Evolutionary conservation across 2,888 invertebrate genomes (phyloP).

Genomic region (Agrilus mali): DNA sequence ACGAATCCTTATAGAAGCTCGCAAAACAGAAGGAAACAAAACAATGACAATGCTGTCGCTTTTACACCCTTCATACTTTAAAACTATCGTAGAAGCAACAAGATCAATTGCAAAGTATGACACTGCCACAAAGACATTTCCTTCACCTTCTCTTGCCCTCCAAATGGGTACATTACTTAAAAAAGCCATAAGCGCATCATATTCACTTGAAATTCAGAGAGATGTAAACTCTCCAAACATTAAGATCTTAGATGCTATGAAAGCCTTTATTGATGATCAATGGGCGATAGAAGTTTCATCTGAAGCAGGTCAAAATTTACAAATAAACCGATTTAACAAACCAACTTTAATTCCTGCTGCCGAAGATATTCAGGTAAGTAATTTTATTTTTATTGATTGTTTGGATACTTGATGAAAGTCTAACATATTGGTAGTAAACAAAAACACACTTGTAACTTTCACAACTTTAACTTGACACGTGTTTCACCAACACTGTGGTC

Average conservation of each 20-base stretch:
- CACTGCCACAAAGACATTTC: slow-evolving; percentile 2
- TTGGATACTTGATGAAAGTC: too few species aligned
- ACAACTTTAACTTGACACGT: too few species aligned
- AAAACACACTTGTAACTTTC: too few species aligned
- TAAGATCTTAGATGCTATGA: slow-evolving; percentile 1
- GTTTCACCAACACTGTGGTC: too few species aligned
- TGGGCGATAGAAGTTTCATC: slow-evolving; percentile 7
- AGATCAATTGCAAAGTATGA: slow-evolving; percentile 9
- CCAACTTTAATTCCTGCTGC: slow-evolving; percentile 9
- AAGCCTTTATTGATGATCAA: slow-evolving; percentile 6
- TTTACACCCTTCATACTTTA: slow-evolving; percentile 11
- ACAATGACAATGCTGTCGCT: not conserved
- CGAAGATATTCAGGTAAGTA: slow-evolving; percentile 9
- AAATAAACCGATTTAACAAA: slow-evolving; percentile 12
- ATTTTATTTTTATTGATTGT: too few species aligned
- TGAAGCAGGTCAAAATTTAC: slow-evolving; percentile 10
- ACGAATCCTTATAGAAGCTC: slow-evolving; percentile 3
- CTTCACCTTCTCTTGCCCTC: slow-evolving; percentile 5
- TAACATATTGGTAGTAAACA: too few species aligned
- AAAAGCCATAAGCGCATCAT: slow-evolving; percentile 5
- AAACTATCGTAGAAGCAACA: slow-evolving; percentile 11
- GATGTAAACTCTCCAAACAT: not conserved
- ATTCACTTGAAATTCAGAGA: slow-evolving; percentile 7
- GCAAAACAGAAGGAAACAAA: slow-evolving; percentile 4
- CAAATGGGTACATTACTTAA: slow-evolving; percentile 9